phyloP scores from a whole-genome alignment of 2,113 vertebrate genomes.

The Ceuthmochares aereus region DNA sequence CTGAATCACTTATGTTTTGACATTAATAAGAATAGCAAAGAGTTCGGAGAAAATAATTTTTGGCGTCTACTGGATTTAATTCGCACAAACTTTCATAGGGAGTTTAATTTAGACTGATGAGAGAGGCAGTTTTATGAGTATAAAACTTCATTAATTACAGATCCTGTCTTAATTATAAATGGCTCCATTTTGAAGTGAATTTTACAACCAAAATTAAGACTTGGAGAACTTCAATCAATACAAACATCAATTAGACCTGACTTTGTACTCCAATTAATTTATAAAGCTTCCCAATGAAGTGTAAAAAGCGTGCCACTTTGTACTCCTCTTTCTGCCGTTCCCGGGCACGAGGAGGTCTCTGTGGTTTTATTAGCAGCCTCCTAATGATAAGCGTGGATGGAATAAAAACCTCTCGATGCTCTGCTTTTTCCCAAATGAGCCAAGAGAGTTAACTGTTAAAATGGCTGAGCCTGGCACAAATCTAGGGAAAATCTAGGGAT shows the following conservation, averaged over 20 bases:
- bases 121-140: conserved; percentile 63
- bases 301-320: conserved; percentile 9
- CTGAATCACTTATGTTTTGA: not conserved
- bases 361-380: conserved; percentile 4
- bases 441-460: not conserved
- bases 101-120: conserved; percentile 74
- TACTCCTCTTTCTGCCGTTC: conserved; percentile 9
- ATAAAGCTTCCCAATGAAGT: conserved; percentile 43
- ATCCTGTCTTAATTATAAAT: conserved; percentile 73
- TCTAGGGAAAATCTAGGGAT: rapidly evolving
- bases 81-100: conserved; percentile 52
- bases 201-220: conserved; percentile 66
- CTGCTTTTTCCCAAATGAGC: not conserved
- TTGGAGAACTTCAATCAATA: conserved; percentile 70
- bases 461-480: not conserved
- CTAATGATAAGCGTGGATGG: not conserved
- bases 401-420: not conserved
- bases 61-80: conserved; percentile 50
- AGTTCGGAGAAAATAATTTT: conserved; percentile 7
- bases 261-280: conserved; percentile 66
- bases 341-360: not conserved
- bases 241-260: conserved; percentile 69
- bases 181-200: conserved; percentile 64
- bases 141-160: conserved; percentile 69
- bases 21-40: conserved; percentile 12